Base-by-base conservation (phyloP, 2,797 vertebrate genomes). In the Triplophysa yarkandensis region DNA sequence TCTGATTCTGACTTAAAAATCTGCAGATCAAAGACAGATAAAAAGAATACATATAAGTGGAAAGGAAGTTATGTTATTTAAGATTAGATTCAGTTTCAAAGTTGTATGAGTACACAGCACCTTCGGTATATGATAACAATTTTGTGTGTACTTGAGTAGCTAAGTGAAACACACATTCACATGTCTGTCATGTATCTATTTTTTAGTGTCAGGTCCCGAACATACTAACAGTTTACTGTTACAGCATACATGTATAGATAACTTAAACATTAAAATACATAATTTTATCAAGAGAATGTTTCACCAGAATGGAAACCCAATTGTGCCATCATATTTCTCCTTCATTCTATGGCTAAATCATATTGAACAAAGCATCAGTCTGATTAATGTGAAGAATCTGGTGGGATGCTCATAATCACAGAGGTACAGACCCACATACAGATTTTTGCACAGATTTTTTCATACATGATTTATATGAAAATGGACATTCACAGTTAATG, bases 1-100 rank as follows among this genome's bases (percentile, higher is more conserved):
- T 88, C 61, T 55, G 77, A 79, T 90, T 91, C 69, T 87, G 80
- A 76, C 84, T 87, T 34, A 91, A 81, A 77, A 88, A 89, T 62
- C 89, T 91, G 80, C 2, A 55, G n/a, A 66, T 14, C 75, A 32
- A 39, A 68, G 34, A 64, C 30, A 66, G 17, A 63, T 19, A 36
- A 32, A 36, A 32, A 54, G 2, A 73, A 28, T 6, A 39, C 5
- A 30, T 1, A 64, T 16, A 48, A 9, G 16, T n/a, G 23, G 9
- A 30, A 25, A 54, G 17, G 30, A 71, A 6, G 6, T 16, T 32
- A 46, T 6, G 39, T 70, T 14, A 63, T 43, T 34, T 13, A 11
- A 25, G 4, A 27, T n/a, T 28, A 52, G 14, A 52, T 48, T 52
- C 52, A 52, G 14, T 43, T 48, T 52, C 52, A 43, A 67, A 50